These are phyloP conservation scores for Proterorhinus semilunaris DNA, from an alignment of 2,113 vertebrate species.

Conservation along the genomic window DNA sequence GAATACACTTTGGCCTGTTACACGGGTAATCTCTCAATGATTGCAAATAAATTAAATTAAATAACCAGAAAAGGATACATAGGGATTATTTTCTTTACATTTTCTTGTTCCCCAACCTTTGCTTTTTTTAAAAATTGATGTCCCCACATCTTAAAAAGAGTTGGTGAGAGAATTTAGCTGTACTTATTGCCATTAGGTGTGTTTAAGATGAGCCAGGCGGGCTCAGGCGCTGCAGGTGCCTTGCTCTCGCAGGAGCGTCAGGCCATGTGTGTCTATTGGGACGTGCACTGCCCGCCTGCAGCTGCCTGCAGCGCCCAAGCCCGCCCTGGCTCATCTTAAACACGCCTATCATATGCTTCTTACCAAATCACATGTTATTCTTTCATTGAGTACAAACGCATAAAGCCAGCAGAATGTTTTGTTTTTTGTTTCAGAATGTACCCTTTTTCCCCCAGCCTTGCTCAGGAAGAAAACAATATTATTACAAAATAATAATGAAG, in stretches of 20 bases:
- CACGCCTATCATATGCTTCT: constrained; percentile 22
- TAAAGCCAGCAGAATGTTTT: constrained; percentile 67
- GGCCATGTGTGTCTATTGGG: no score
- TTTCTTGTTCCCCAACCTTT: constrained; percentile 20
- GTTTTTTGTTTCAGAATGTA: constrained; percentile 65
- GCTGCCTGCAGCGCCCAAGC: no score
- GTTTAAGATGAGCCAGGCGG: no score
- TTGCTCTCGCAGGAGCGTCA: no score
- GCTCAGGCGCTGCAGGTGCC: no score
- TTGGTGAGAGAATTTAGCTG: constrained; percentile 36
- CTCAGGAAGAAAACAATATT: constrained; percentile 22
- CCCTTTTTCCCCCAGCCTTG: constrained; percentile 21
- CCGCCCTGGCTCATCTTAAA: no score
- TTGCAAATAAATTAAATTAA: constrained; percentile 1
- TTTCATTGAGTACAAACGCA: constrained; percentile 73
- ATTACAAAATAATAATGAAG: constrained; percentile 46
- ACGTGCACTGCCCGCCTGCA: no score
- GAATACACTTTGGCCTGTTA: no score
- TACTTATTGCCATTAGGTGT: constrained; percentile 42
- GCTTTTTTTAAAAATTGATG: constrained; percentile 20
- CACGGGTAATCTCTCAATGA: no score
- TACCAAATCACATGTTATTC: constrained; percentile 17
- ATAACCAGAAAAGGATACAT: constrained; percentile 33
- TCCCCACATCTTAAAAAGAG: constrained; percentile 24
- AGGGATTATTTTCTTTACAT: constrained; percentile 37